A percentile compares a stretch with the other conserved stretches of the same genome.
Evolutionary conservation across 2,888 invertebrate species (phyloP).

Genomic region (Pachymerium ferrugineum): DNA sequence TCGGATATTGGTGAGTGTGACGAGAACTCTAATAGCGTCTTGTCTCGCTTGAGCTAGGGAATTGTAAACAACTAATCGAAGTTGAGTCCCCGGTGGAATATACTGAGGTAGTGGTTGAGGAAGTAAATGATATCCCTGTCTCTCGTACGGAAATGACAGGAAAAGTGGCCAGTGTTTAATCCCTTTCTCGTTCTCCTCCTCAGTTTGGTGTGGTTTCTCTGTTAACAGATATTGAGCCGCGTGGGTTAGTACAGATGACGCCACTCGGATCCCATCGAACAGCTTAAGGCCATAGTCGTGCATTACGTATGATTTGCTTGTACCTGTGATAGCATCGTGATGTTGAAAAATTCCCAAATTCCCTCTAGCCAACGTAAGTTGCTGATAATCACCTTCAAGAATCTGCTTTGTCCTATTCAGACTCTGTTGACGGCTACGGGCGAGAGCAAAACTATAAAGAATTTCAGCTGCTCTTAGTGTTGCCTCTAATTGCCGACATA

Average conservation of each 20-base stretch:
- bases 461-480: conserved; percentile 77
- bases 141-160: conserved; percentile 20
- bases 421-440: conserved; percentile 71
- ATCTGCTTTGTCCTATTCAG: conserved; percentile 35
- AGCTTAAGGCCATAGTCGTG: conserved; percentile 84
- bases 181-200: conserved; percentile 32
- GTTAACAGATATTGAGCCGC: conserved; percentile 39
- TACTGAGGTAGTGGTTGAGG: not conserved
- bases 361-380: conserved; percentile 58
- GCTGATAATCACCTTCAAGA: conserved; percentile 35
- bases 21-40: conserved; percentile 70
- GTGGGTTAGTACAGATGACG: conserved; percentile 61
- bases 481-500: conserved; percentile 64
- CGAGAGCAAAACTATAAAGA: conserved; percentile 72
- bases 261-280: conserved; percentile 74
- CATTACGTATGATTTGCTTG: conserved; percentile 86
- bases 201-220: conserved; percentile 33
- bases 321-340: conserved; percentile 96
- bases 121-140: not conserved
- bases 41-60: conserved; percentile 70
- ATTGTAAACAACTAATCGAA: conserved; percentile 70
- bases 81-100: not conserved
- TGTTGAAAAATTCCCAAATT: conserved; percentile 91
- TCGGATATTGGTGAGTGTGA: conserved; percentile 62
- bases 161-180: conserved; percentile 34